Percentiles rank a stretch among this genome's conserved stretches.
Evolutionary conservation across 2,888 invertebrate genomes (phyloP).

Genomic region (Ormyrus nitidulus): DNA sequence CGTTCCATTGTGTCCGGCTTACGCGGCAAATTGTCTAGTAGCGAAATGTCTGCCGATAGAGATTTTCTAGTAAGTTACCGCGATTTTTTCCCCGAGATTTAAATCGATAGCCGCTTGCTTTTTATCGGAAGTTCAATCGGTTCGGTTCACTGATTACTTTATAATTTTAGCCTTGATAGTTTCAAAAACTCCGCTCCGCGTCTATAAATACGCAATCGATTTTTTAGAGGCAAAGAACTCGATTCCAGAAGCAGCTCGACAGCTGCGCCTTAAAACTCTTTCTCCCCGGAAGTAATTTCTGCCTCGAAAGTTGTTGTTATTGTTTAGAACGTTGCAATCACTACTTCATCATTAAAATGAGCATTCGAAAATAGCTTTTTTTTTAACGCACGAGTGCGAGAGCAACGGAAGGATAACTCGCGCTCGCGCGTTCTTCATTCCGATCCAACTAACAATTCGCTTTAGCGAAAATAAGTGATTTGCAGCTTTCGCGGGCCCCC

Average conservation of each 20-base stretch:
- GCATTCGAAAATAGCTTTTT: no score
- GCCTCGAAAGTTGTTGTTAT: background rate
- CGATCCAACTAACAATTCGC: no score
- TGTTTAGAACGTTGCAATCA: no score
- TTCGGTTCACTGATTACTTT: background rate
- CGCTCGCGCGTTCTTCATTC: no score
- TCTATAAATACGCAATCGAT: slow-evolving; percentile 32
- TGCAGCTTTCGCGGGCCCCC: no score
- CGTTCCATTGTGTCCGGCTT: no score
- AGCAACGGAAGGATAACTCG: no score
- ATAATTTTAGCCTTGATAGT: slow-evolving; percentile 1
- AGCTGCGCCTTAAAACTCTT: background rate
- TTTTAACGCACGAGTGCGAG: no score
- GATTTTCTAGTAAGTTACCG: background rate
- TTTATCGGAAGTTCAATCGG: background rate
- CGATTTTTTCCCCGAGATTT: background rate
- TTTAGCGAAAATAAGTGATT: no score
- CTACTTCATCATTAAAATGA: no score
- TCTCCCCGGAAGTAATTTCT: slow-evolving; percentile 1
- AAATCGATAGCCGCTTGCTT: background rate
- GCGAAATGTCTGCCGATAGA: no score
- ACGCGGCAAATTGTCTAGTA: no score
- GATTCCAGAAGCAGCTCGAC: background rate
- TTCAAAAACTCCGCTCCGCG: background rate
- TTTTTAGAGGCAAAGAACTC: background rate